Evolutionary conservation across 92 coral and sea anemone genomes (phyloP).

Genomic region (Zoanthus gigantus): DNA sequence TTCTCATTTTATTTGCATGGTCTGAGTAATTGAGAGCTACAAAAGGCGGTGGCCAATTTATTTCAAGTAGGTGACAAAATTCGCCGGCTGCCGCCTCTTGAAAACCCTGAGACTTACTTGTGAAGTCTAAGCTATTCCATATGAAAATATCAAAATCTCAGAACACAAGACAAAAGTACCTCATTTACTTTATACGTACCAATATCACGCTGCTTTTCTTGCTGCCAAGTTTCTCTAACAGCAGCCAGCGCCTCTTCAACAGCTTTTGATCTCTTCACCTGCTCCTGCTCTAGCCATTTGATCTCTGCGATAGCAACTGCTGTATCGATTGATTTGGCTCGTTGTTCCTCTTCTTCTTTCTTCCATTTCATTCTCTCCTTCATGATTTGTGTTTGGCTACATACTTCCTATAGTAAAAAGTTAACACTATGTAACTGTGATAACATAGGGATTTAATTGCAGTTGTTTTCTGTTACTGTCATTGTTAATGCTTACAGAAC

Average conservation of each 20-base stretch:
- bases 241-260: conserved; percentile 86
- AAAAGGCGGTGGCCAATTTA: no score
- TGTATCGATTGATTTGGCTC: conserved; percentile 77
- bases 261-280: conserved; percentile 76
- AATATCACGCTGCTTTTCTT: conserved; percentile 76
- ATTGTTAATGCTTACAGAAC: no score
- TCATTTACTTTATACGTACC: conserved; percentile 51
- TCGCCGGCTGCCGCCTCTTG: no score
- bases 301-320: conserved; percentile 96
- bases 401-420: conserved; percentile 38
- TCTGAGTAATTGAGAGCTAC: no score
- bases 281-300: conserved; percentile 85
- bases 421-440: no score
- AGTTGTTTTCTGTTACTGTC: no score
- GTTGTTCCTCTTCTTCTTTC: conserved; percentile 65
- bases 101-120: no score
- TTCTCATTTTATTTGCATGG: no score
- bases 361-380: conserved; percentile 81
- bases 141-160: no score
- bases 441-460: no score
- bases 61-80: no score
- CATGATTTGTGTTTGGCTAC: conserved; percentile 36
- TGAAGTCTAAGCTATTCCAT: no score
- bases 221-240: conserved; percentile 79
- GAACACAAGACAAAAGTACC: neutral